These are phyloP conservation scores for Xerus rutilus DNA, from an alignment of 2,797 vertebrate genomes.

Conservation along the genomic window DNA sequence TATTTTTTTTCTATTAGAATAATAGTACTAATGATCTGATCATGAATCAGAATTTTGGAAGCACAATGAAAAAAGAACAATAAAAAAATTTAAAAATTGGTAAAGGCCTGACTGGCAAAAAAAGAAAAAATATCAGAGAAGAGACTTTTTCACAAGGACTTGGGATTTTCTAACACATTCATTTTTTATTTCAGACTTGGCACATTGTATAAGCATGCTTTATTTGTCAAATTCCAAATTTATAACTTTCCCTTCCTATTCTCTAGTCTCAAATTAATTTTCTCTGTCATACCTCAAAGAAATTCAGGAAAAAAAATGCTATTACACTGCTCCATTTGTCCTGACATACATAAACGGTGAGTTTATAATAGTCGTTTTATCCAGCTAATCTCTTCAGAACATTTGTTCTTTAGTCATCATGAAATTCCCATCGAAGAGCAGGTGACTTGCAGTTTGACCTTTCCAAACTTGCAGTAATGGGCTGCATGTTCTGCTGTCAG, in stretches of 20 bases:
- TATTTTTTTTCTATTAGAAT: neutral
- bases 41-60: neutral
- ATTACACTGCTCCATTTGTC: constrained; percentile 70
- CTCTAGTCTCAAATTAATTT: constrained; percentile 80
- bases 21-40: neutral
- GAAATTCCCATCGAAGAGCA: constrained; percentile 73
- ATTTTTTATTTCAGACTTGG: constrained; percentile 78
- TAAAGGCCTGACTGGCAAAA: neutral
- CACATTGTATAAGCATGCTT: constrained; percentile 67
- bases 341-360: constrained; percentile 69
- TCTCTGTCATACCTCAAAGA: constrained; percentile 75
- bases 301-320: constrained; percentile 67
- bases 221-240: constrained; percentile 81
- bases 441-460: constrained; percentile 80
- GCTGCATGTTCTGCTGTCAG: constrained; percentile 74
- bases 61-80: constrained; percentile 24
- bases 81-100: neutral
- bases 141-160: constrained; percentile 47
- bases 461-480: constrained; percentile 66
- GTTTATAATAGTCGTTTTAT: constrained; percentile 82
- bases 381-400: constrained; percentile 77
- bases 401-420: constrained; percentile 65
- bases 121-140: neutral
- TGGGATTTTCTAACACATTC: constrained; percentile 68
- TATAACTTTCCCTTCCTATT: constrained; percentile 73